phyloP scores from a whole-genome alignment of 2,888 invertebrate species.

The Phaonia tiefii region DNA sequence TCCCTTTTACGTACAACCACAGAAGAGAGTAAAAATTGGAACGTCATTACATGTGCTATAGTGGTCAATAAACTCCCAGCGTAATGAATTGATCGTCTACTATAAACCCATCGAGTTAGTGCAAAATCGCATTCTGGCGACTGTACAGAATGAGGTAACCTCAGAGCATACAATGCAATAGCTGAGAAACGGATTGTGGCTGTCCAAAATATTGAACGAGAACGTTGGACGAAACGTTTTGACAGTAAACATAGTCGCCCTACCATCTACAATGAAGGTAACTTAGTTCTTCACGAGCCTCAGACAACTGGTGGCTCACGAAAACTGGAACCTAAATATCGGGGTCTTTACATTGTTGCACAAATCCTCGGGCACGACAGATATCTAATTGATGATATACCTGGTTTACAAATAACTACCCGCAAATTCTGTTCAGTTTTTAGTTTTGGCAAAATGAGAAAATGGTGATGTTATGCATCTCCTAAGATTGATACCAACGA shows the following conservation, averaged over 20 bases:
- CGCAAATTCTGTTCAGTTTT: no score
- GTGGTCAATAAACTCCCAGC: constrained; percentile 49
- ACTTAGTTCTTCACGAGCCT: no score
- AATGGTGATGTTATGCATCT: no score
- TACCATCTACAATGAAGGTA: no score
- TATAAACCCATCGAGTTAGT: constrained; percentile 52
- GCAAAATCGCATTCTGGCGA: constrained; percentile 49
- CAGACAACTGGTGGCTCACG: no score
- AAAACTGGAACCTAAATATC: no score
- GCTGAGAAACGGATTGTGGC: constrained; percentile 29
- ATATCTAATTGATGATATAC: no score
- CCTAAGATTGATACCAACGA: no score
- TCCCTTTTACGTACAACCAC: constrained; percentile 66
- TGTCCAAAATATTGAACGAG: constrained; percentile 32
- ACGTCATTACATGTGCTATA: constrained; percentile 21
- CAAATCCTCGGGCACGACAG: no score
- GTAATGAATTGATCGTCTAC: constrained; percentile 66
- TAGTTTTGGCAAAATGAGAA: no score
- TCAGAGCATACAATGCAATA: constrained; percentile 28
- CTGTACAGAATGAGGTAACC: constrained; percentile 45
- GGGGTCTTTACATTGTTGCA: no score
- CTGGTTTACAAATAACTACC: no score
- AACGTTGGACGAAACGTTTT: constrained; percentile 43
- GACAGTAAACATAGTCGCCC: constrained; percentile 44
- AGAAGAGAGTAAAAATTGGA: constrained; percentile 56